These are phyloP conservation scores for Hemibagrus guttatus DNA, from an alignment of 2,797 vertebrate species.

Conservation along the genomic window DNA sequence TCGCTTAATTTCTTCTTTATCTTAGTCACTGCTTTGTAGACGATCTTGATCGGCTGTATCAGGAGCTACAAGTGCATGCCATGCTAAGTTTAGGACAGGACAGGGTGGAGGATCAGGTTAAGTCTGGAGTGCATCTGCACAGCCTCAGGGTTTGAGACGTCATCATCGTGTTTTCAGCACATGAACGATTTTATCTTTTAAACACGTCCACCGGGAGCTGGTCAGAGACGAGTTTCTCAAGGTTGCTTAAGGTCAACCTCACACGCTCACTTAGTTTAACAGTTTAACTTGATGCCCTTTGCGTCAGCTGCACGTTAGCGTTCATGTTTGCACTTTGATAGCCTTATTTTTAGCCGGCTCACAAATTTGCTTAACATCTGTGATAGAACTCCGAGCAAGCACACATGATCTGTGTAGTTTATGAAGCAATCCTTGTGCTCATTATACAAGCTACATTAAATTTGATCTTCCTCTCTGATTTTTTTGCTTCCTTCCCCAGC, in stretches of 20 bases:
- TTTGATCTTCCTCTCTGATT: not conserved
- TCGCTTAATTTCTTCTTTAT: not conserved
- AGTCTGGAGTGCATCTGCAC: conserved; percentile 8
- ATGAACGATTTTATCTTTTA: not conserved
- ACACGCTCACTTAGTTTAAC: not conserved
- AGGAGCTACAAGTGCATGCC: not conserved
- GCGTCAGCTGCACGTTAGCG: not conserved
- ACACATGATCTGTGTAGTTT: not conserved
- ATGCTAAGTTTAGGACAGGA: not conserved
- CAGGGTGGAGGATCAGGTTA: conserved; percentile 26
- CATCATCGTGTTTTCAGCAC: not conserved
- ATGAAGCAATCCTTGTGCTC: not conserved
- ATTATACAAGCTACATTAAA: not conserved
- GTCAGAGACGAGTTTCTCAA: not conserved
- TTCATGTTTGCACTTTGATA: conserved; percentile 25
- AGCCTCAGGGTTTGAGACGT: not conserved
- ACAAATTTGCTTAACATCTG: not conserved
- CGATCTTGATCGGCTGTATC: not conserved
- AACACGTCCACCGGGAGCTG: not conserved
- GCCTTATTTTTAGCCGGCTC: not conserved
- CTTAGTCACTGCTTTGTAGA: not conserved
- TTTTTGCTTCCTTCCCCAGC: not conserved
- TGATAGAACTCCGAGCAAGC: not conserved
- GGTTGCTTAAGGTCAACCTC: not conserved
- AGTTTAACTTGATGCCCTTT: not conserved